phyloP scores from a whole-genome alignment of 2,797 vertebrate genomes.

The Channa striata region DNA sequence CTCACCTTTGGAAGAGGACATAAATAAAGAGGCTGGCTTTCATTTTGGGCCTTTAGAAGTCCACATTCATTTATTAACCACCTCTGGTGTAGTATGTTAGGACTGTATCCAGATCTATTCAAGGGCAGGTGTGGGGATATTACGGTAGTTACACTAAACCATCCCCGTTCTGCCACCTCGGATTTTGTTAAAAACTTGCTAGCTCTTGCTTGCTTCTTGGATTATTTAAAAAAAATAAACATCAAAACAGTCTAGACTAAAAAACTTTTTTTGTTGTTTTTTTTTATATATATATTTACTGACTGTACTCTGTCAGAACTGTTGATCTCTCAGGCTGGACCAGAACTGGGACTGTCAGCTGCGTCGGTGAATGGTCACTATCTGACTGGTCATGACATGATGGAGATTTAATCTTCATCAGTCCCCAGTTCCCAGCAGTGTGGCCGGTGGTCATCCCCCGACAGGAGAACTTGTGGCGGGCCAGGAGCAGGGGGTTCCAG shows the following conservation, averaged over 20 bases:
- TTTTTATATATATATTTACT: conserved; percentile 50
- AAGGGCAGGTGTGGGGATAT: conserved; percentile 15
- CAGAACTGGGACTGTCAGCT: conserved; percentile 59
- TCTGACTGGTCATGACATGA: conserved; percentile 29
- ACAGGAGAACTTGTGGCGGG: conserved; percentile 83
- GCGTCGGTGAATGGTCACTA: conserved; percentile 44
- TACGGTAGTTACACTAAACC: conserved; percentile 55
- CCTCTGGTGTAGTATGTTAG: conserved; percentile 38
- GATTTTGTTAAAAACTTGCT: conserved; percentile 71
- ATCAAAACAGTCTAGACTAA: conserved; percentile 76
- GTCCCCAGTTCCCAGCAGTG: conserved; percentile 56
- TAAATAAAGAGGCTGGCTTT: conserved; percentile 58
- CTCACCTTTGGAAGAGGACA: conserved; percentile 67
- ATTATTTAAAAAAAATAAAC: conserved; percentile 75
- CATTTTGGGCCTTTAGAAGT: conserved; percentile 77
- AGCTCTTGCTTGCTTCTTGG: conserved; percentile 60
- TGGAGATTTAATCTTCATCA: conserved; percentile 61
- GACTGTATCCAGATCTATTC: conserved; percentile 23
- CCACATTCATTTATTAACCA: conserved; percentile 60
- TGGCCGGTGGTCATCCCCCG: conserved; percentile 43
- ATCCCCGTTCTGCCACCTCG: conserved; percentile 7
- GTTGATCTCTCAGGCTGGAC: conserved; percentile 79
- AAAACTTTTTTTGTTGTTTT: conserved; percentile 51
- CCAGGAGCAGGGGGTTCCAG: conserved; percentile 82
- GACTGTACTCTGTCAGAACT: conserved; percentile 82